Base-by-base conservation (phyloP, 2,888 invertebrate genomes). In the Plusia festucae region DNA sequence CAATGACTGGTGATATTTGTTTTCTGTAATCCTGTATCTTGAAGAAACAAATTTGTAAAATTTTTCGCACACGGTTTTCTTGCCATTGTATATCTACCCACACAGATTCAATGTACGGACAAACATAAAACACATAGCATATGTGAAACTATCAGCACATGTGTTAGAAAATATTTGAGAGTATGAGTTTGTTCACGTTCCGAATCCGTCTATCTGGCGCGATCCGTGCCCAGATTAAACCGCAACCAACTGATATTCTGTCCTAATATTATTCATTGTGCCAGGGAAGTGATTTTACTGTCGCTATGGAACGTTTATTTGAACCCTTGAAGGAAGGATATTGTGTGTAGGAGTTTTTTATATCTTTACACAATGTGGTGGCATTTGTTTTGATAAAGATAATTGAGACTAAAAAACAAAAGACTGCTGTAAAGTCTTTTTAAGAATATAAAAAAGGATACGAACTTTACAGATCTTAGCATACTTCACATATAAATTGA, bases 161-260 rank as follows among this genome's bases (percentile, higher is more conserved):
- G 46, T 49, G 46, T 20, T 49, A 9, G 18, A 49, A 49, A 49
- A 49, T 49, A 49, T 49, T 49, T 49, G 46, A 49, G 11, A 18
- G 18, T 49, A 49, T 49, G 46, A 49, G 46, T 49, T 49, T 20
- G 18, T 20, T 16, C 46, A 49, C 46, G 46, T 18, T 49, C 46
- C 20, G 46, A 49, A 49, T 49, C 18, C 46, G 46, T 49, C 18
- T 49, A 49, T 49, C 20, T 49, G 46, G 46, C 46, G 46, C 46
- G 46, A 49, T 49, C 46, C 46, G 46, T 49, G 46, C 46, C 46
- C 46, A 49, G 46, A 49, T 49, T 49, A 49, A 49, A 49, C 46
- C 46, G 46, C 46, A 49, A 20, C 9, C 11, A 49, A 20, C 46
- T 20, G 46, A 49, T 49, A 49, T 49, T 20, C 46, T 16, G 18